Base-by-base conservation (phyloP, 2,113 vertebrate genomes). In the Cavia porcellus region DNA sequence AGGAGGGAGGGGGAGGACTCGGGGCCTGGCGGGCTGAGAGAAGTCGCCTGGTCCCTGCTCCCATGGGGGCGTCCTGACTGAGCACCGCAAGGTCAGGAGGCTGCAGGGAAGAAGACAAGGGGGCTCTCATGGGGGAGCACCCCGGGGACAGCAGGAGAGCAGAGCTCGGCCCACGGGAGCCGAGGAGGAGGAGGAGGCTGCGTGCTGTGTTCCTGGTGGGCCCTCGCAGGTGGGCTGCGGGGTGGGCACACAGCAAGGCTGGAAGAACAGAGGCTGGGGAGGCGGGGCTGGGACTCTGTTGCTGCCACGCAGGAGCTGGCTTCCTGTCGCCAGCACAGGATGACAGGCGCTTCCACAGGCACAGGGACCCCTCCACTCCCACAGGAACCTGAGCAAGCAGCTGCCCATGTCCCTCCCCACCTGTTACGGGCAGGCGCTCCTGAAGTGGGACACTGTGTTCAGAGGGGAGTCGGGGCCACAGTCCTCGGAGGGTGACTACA, bases 151-250 rank as follows among this genome's bases (percentile, higher is more conserved):
- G 68, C 35, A 64, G 62, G 62, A 13, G 3, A 13, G 28, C 62
- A 20, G 20, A 59, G 57, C 20, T 1, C 4, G 57, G 57, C 19
- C 57, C 3, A 59, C 5, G 57, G 61, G 61, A 87, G 47, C 38
- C 50, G 50, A 55, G 55, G 52, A 55, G 47, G 35, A 19, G 28
- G 50, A 77, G 15, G 30, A 45, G 55, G 52, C 8, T 6, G 19
- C 6, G 9, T 1, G 0, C 0, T 32, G 7, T 1, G 9, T 1
- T 7, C 38, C 1, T 10, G 14, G 32, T 10, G 3, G 38, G 42
- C 72, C 22, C 8, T 25, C 8, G 15, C 1, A 28, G 8, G 19
- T 7, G 0, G 64, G 24, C 50, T 7, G 24, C 9, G 6, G 30
- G 55, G n/a, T 7, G 6, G 38, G 11, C 3, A 15, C 52, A 32